These are phyloP conservation scores for Hydrozoanthus gracilis DNA, from an alignment of 92 coral and sea anemone species.

Conservation along the genomic window DNA sequence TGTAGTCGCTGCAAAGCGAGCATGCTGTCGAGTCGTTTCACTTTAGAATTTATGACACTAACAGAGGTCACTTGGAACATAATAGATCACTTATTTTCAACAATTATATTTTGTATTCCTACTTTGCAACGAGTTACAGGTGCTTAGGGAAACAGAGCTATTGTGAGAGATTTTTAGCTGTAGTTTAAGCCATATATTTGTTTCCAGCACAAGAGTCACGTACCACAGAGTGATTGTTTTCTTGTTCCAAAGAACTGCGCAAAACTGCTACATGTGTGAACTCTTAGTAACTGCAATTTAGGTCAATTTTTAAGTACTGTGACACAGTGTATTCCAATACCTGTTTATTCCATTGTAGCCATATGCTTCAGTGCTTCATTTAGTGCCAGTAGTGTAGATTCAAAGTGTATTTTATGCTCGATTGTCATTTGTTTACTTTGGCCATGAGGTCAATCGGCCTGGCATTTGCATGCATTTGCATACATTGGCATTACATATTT, in stretches of 20 bases:
- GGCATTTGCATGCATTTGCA: constrained; percentile 21
- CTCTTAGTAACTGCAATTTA: constrained; percentile 36
- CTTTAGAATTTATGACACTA: constrained; percentile 21
- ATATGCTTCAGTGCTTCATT: constrained; percentile 37
- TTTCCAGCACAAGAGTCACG: constrained; percentile 27
- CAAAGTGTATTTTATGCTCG: constrained; percentile 37
- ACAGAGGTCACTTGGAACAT: constrained; percentile 17
- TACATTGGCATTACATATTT: no score
- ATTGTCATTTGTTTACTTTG: constrained; percentile 33
- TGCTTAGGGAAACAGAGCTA: constrained; percentile 24
- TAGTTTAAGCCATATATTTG: background rate
- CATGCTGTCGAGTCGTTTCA: constrained; percentile 7
- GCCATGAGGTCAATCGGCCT: constrained; percentile 38
- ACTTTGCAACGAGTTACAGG: constrained; percentile 4
- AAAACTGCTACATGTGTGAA: constrained; percentile 28
- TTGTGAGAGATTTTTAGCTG: constrained; percentile 1
- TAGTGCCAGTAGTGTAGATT: constrained; percentile 20
- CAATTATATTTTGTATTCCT: background rate
- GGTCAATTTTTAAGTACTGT: constrained; percentile 35
- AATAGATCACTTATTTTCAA: constrained; percentile 20
- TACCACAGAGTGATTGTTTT: constrained; percentile 30
- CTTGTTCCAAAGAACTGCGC: constrained; percentile 36
- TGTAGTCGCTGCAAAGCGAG: constrained; percentile 20
- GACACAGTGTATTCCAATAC: constrained; percentile 32
- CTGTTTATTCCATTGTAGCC: constrained; percentile 35